phyloP scores from a whole-genome alignment of 2,113 vertebrate species.

The Aleadryas rufinucha region DNA sequence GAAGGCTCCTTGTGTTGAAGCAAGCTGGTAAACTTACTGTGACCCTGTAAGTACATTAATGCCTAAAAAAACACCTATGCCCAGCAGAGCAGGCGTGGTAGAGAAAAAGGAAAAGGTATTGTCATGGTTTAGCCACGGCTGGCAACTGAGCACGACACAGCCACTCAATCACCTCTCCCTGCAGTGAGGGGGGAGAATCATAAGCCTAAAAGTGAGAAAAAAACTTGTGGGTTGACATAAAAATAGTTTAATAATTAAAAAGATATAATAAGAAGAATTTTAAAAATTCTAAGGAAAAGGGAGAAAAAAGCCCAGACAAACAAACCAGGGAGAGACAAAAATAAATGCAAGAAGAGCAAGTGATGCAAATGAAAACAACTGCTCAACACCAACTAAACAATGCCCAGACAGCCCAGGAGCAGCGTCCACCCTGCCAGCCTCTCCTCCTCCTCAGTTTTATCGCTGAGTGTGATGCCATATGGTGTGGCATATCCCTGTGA shows the following conservation, averaged over 20 bases:
- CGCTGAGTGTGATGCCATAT: fast-evolving
- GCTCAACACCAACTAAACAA: not conserved
- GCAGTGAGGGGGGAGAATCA: fast-evolving
- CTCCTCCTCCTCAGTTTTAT: not conserved
- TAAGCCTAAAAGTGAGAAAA: not conserved
- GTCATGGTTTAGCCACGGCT: not conserved
- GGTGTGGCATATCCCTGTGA: not conserved
- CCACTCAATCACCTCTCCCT: fast-evolving
- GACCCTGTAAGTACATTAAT: not conserved
- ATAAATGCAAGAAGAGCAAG: not conserved
- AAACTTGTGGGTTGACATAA: not conserved
- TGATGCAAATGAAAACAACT: not conserved
- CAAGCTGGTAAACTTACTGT: not conserved
- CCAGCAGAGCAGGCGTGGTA: not conserved
- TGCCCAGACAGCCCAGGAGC: not conserved
- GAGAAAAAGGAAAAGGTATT: not conserved
- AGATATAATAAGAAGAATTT: not conserved
- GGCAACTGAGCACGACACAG: not conserved
- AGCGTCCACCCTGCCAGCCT: fast-evolving
- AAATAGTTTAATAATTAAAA: not conserved
- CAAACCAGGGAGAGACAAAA: not conserved
- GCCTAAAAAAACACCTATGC: not conserved
- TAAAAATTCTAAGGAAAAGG: not conserved
- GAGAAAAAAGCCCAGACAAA: not conserved
- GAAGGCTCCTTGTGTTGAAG: not conserved